Base-by-base conservation (phyloP, 1,140 invertebrate species). In the Nephila pilipes region DNA sequence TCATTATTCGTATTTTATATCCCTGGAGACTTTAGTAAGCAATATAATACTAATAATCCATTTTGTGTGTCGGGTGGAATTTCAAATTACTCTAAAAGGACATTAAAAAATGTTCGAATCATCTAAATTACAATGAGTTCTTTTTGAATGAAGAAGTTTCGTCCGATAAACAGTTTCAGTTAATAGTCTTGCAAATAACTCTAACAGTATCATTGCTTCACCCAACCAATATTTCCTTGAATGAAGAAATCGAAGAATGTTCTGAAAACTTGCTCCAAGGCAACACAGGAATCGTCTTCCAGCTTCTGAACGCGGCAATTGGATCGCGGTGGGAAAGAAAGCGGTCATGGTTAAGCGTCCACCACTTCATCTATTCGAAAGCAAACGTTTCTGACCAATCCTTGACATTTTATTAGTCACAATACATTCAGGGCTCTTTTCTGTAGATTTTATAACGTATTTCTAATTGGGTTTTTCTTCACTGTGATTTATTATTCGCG, bases 271-370 rank as follows among this genome's bases (percentile, higher is more conserved):
- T 18, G 32, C 36, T 81, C 36, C 57, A 58, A 69, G 63, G 85
- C 60, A 36, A 69, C 18, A 22, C 22, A 20, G 6, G 38, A 65
- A 65, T 88, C 85, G 85, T 65, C 60, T 88, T 88, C 58, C 65
- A 14, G 85, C 60, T 75, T 36, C 32, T 29, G 12, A 75, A 75
- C 29, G 69, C 25, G 32, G 69, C 69, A 46, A 46, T 46, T 88
- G 85, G 85, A 63, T n/a, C 54, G 63, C 85, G 63, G 32, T 32
- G 60, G 32, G 18, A 20, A 88, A 89, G 46, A 89, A 89, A 57
- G 65, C 25, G 87, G 87, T 89, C 87, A 89, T 89, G 87, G 87
- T 89, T 89, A 46, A 75, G 36, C n/a, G n/a, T 89, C 79, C 57
- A 89, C 87, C 69, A 79, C 63, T 89, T 46, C 69, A 89, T 89